Evolutionary conservation across 37 sponge, comb jelly and placozoan genomes (phyloP).

Genomic region (Diacarnus erythraeanus): DNA sequence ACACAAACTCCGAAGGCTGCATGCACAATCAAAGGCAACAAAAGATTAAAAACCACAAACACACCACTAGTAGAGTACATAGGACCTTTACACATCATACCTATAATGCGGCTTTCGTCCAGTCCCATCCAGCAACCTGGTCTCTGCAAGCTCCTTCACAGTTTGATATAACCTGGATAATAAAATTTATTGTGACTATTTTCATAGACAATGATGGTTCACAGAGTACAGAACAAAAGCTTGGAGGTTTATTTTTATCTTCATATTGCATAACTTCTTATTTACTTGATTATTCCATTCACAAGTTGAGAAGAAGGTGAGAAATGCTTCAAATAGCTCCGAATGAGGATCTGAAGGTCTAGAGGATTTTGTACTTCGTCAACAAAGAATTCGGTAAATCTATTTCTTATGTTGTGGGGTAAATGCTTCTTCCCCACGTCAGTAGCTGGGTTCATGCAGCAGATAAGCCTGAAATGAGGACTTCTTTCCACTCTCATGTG

Average conservation of each 20-base stretch:
- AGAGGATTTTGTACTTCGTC: constrained; percentile 64
- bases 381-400: constrained; percentile 94
- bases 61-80: background rate
- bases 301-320: constrained; percentile 21
- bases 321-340: constrained; percentile 65
- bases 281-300: constrained; percentile 66
- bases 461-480: constrained; percentile 83
- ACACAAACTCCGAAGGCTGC: constrained; percentile 88
- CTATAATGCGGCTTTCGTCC: constrained; percentile 94
- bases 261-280: background rate
- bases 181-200: background rate
- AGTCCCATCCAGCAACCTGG: constrained; percentile 75
- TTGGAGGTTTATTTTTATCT: background rate
- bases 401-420: constrained; percentile 85
- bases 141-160: constrained; percentile 68
- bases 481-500: constrained; percentile 66
- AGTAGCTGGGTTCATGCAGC: constrained; percentile 98
- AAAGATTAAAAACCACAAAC: background rate
- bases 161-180: constrained; percentile 59
- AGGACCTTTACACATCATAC: constrained; percentile 8
- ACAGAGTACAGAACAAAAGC: background rate
- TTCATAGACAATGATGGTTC: background rate
- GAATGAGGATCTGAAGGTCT: constrained; percentile 75
- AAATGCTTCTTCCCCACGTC: constrained; percentile 91
- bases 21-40: no score